These are phyloP conservation scores for Sorex maritimensis DNA, from an alignment of 2,797 vertebrate species.

Conservation along the genomic window DNA sequence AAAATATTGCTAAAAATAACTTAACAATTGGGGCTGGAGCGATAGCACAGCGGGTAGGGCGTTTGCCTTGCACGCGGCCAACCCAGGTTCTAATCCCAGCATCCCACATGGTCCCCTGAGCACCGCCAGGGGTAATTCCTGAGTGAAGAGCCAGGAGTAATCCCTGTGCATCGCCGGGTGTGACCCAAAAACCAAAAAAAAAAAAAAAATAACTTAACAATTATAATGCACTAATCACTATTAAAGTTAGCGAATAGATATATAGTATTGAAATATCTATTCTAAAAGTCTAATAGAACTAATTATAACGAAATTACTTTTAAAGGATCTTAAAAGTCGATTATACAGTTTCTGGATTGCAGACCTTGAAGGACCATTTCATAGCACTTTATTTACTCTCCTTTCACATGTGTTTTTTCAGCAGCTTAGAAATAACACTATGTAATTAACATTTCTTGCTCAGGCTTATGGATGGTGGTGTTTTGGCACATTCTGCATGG, in stretches of 20 bases:
- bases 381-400: background rate
- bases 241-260: constrained; percentile 10
- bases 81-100: too few relatives aligned
- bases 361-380: background rate
- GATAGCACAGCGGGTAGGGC: too few relatives aligned
- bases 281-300: background rate
- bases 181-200: too few relatives aligned
- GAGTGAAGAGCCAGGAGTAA: too few relatives aligned
- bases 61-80: too few relatives aligned
- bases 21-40: too few relatives aligned
- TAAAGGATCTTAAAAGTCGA: background rate
- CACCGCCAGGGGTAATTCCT: too few relatives aligned
- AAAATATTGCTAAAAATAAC: constrained; percentile 34
- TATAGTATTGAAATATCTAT: constrained; percentile 36
- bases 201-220: constrained; percentile 14
- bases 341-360: constrained; percentile 21
- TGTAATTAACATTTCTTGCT: background rate
- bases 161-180: too few relatives aligned
- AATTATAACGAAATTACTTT: constrained; percentile 1
- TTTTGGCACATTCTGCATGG: background rate
- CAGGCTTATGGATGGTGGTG: background rate
- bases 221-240: constrained; percentile 26
- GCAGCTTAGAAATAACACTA: background rate
- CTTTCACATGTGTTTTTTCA: too few relatives aligned
- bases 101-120: too few relatives aligned